These are phyloP conservation scores for Corydoras maculifer DNA, from an alignment of 2,113 vertebrate genomes.

Conservation along the genomic window DNA sequence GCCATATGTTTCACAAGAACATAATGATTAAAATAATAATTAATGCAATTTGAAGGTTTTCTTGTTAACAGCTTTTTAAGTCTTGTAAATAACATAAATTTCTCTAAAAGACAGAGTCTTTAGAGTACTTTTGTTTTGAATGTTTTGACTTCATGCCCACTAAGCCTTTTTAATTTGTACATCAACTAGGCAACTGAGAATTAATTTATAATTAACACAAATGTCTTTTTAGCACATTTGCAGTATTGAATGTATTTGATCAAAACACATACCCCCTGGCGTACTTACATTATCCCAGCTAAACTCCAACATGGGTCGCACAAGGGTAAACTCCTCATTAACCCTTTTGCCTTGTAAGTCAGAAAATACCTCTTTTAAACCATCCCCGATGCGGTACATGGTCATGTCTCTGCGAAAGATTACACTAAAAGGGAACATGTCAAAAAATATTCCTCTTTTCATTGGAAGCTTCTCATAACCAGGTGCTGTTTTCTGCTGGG, in stretches of 20 bases:
- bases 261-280: background rate
- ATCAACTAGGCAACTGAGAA: too few species aligned
- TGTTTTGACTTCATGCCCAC: too few species aligned
- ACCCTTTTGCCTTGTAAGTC: conserved; percentile 70
- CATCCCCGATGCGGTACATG: conserved; percentile 64
- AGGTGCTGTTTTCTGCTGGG: conserved; percentile 65
- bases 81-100: too few species aligned
- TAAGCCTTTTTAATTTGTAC: too few species aligned
- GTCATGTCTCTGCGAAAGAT: conserved; percentile 69
- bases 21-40: too few species aligned
- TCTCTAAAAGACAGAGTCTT: too few species aligned
- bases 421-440: conserved; percentile 70
- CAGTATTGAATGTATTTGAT: conserved; percentile 1
- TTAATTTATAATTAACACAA: conserved; percentile 3
- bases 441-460: conserved; percentile 68
- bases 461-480: conserved; percentile 70
- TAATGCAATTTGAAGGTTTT: too few species aligned
- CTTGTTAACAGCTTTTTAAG: too few species aligned
- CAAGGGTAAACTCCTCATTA: conserved; percentile 66
- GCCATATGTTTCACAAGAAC: too few species aligned
- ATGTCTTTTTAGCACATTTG: background rate
- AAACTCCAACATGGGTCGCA: conserved; percentile 69
- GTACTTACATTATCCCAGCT: conserved; percentile 67
- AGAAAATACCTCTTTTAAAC: conserved; percentile 67
- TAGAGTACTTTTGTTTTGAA: too few species aligned